A percentile compares a stretch with the other conserved stretches of the same genome.
phyloP scores from a whole-genome alignment of 2,113 vertebrate species.

The Thunnus thynnus region DNA sequence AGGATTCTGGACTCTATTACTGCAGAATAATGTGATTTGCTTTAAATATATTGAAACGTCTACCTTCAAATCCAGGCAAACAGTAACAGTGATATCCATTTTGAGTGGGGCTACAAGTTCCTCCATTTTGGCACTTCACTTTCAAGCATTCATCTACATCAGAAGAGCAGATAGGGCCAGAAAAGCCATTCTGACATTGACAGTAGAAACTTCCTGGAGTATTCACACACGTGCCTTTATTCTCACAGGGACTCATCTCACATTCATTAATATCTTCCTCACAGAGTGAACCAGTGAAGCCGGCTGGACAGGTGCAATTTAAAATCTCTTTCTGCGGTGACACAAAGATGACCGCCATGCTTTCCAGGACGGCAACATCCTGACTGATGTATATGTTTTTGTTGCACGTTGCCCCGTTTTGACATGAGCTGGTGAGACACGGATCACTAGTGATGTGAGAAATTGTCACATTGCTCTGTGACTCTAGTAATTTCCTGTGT shows the following conservation, averaged over 20 bases:
- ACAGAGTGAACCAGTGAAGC: conserved; percentile 81
- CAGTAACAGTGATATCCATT: conserved; percentile 80
- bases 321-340: conserved; percentile 81
- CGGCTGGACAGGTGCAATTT: conserved; percentile 79
- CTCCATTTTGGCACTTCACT: conserved; percentile 82
- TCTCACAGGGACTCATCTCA: conserved; percentile 74
- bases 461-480: conserved; percentile 81
- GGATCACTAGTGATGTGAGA: conserved; percentile 83
- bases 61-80: conserved; percentile 83
- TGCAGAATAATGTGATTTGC: neutral
- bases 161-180: conserved; percentile 72
- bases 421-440: conserved; percentile 78
- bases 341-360: conserved; percentile 80
- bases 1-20: neutral
- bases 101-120: conserved; percentile 74
- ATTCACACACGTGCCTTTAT: conserved; percentile 80
- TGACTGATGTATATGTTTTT: conserved; percentile 81
- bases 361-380: conserved; percentile 80
- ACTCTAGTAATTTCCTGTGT: conserved; percentile 80
- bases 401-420: conserved; percentile 80
- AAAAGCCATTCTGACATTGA: conserved; percentile 75
- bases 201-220: conserved; percentile 81
- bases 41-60: neutral
- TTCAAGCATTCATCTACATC: conserved; percentile 80
- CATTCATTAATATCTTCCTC: conserved; percentile 84